Evolutionary conservation across 2,113 vertebrate species (phyloP).

Genomic region (Nothobranchius kuhntae): DNA sequence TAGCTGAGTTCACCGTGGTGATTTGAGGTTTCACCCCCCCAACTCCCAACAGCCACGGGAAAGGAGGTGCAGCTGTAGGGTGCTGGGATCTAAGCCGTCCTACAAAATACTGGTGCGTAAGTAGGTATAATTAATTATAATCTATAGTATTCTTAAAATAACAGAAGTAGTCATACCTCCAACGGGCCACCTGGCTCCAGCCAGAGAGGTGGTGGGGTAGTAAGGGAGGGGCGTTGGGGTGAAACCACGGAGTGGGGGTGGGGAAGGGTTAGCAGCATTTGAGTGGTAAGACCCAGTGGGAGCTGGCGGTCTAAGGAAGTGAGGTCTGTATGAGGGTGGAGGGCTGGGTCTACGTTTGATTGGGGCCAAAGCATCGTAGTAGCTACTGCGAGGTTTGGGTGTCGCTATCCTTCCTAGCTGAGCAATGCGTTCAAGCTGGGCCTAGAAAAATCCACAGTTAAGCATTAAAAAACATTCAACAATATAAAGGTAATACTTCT

Average conservation of each 20-base stretch:
- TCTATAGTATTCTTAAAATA: background rate
- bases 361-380: constrained; percentile 28
- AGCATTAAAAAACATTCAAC: too few species aligned
- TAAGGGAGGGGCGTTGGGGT: constrained; percentile 29
- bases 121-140: too few species aligned
- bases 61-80: constrained; percentile 67
- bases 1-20: constrained; percentile 60
- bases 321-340: constrained; percentile 22
- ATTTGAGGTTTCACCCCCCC: constrained; percentile 72
- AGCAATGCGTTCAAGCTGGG: constrained; percentile 72
- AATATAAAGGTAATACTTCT: background rate
- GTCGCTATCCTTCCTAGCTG: constrained; percentile 72
- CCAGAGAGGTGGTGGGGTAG: constrained; percentile 46
- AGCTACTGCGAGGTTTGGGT: constrained; percentile 59
- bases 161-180: constrained; percentile 26
- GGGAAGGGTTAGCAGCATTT: constrained; percentile 22
- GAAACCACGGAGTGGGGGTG: constrained; percentile 25
- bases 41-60: constrained; percentile 59
- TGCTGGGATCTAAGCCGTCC: constrained; percentile 45
- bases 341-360: constrained; percentile 29
- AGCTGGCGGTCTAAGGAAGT: constrained; percentile 22
- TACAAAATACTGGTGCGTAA: background rate
- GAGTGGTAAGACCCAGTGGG: constrained; percentile 39
- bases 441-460: constrained; percentile 43
- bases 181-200: constrained; percentile 60